A percentile compares a stretch with the other conserved stretches of the same genome.
Evolutionary conservation across 2,888 invertebrate genomes (phyloP).

Genomic region (Operophtera brumata): DNA sequence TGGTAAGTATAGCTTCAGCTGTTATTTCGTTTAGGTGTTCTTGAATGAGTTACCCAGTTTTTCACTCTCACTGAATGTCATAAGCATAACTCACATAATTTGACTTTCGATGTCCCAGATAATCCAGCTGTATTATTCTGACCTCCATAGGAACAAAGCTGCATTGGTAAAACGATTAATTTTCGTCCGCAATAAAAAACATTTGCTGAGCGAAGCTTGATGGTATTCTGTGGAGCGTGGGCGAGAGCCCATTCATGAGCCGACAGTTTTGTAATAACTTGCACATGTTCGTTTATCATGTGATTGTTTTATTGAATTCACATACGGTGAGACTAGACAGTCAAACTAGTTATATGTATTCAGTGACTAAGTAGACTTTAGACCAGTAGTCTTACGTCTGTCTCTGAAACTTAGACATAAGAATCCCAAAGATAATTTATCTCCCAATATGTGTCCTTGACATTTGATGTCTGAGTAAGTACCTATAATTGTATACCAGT

Average conservation of each 20-base stretch:
- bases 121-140: constrained; percentile 37
- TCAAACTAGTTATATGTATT: not conserved
- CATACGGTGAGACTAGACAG: constrained; percentile 9
- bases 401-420: too few relatives aligned
- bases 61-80: not conserved
- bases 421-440: too few relatives aligned
- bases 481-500: too few relatives aligned
- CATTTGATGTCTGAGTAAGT: too few relatives aligned
- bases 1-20: too few relatives aligned
- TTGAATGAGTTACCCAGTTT: too few relatives aligned
- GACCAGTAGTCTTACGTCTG: too few relatives aligned
- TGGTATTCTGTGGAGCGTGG: constrained; percentile 37
- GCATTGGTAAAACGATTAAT: constrained; percentile 72
- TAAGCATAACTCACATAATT: not conserved
- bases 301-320: constrained; percentile 32
- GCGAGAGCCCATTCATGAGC: constrained; percentile 53
- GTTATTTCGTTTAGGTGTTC: too few relatives aligned
- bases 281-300: constrained; percentile 39
- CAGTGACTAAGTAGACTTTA: constrained; percentile 1
- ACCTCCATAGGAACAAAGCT: constrained; percentile 56
- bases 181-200: constrained; percentile 49
- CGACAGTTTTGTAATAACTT: constrained; percentile 49
- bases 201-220: constrained; percentile 25
- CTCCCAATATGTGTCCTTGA: too few relatives aligned
- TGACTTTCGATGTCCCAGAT: constrained; percentile 19